Evolutionary conservation across 2,797 vertebrate genomes (phyloP).

Genomic region (Clarias fuscus): DNA sequence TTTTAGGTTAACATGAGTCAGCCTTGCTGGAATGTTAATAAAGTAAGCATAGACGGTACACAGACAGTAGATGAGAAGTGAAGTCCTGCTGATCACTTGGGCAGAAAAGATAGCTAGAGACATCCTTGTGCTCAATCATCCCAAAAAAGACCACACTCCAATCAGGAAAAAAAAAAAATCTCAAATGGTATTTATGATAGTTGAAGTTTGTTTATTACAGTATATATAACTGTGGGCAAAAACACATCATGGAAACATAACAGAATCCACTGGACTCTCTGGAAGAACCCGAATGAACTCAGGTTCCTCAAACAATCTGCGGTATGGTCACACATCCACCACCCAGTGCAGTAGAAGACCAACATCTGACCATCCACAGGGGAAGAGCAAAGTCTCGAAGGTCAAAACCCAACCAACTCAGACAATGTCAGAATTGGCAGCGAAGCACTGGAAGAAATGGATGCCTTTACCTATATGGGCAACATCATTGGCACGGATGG

Average conservation of each 20-base stretch:
- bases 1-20: neutral
- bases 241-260: neutral
- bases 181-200: neutral
- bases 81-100: neutral
- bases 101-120: neutral
- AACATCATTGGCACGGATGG: too few species aligned
- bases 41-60: neutral
- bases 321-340: too few species aligned
- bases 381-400: too few species aligned
- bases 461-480: too few species aligned
- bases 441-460: too few species aligned
- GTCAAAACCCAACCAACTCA: too few species aligned
- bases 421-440: too few species aligned
- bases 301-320: too few species aligned
- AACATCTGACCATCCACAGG: too few species aligned
- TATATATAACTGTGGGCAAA: neutral
- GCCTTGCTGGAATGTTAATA: neutral
- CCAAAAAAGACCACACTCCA: neutral
- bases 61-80: neutral
- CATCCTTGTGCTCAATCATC: neutral
- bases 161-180: too few species aligned
- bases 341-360: too few species aligned
- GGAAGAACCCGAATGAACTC: too few species aligned
- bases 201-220: neutral
- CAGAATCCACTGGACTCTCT: neutral